These are phyloP conservation scores for Sebastes oblongus DNA, from an alignment of 2,797 vertebrate genomes.

Conservation along the genomic window DNA sequence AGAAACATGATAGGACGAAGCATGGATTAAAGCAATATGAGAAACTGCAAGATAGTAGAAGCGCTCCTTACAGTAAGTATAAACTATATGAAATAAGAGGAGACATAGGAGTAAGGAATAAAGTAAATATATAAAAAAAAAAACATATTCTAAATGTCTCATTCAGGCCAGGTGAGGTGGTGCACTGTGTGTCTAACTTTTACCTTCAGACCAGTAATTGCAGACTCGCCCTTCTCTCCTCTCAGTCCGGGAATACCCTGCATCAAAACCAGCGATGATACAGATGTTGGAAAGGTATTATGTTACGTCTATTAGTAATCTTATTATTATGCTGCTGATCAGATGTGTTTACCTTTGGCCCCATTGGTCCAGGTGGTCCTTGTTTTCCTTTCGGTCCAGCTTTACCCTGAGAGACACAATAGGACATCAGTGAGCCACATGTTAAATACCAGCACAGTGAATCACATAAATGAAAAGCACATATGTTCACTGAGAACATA, in stretches of 20 bases:
- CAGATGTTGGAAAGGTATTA: neutral
- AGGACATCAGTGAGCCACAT: neutral
- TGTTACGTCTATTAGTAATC: neutral
- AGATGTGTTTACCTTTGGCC: conserved; percentile 70
- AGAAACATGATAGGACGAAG: neutral
- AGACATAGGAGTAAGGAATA: neutral
- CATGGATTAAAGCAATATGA: neutral
- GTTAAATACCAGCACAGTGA: neutral
- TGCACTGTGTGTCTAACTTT: neutral
- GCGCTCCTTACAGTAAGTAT: neutral
- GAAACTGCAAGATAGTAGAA: neutral
- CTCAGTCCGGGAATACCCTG: conserved; percentile 79
- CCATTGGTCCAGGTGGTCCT: conserved; percentile 69
- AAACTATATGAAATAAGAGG: neutral
- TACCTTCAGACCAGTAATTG: conserved; percentile 72
- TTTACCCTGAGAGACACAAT: conserved; percentile 56
- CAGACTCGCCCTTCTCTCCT: conserved; percentile 67
- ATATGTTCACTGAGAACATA: neutral
- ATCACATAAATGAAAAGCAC: neutral
- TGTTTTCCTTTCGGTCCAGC: conserved; percentile 62
- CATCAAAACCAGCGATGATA: neutral
- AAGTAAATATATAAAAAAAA: neutral
- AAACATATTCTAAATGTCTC: neutral
- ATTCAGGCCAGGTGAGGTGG: neutral
- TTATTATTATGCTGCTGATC: neutral